Evolutionary conservation across 2,888 invertebrate species (phyloP).

Genomic region (Mesorhabditis spiculigera): DNA sequence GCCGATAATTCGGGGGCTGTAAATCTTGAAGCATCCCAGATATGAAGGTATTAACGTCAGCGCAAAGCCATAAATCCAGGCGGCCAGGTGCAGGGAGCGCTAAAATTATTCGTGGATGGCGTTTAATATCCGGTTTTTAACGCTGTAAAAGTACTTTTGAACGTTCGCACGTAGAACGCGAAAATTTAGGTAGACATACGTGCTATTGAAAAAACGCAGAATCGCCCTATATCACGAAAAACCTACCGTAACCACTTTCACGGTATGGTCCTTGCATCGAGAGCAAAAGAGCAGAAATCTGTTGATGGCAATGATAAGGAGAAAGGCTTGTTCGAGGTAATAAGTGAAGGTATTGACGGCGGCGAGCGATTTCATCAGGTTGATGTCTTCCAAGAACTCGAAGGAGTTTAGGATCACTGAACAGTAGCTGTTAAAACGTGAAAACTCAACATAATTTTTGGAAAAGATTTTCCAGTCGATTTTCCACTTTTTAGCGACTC

Average conservation of each 20-base stretch:
- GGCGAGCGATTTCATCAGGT: background rate
- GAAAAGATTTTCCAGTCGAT: no score
- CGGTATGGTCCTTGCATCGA: background rate
- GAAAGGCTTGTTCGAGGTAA: constrained; percentile 4
- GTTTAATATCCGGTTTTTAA: no score
- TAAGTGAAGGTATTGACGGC: background rate
- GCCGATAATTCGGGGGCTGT: background rate
- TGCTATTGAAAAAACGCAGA: no score
- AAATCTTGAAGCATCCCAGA: constrained; percentile 1
- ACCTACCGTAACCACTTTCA: constrained; percentile 4
- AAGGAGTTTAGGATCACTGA: background rate
- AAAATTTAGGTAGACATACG: no score
- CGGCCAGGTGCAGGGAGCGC: background rate
- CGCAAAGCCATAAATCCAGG: background rate
- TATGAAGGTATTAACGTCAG: background rate
- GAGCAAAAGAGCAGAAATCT: background rate
- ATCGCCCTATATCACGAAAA: background rate
- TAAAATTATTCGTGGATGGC: background rate
- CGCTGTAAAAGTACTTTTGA: no score
- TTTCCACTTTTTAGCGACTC: background rate
- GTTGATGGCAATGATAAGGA: background rate
- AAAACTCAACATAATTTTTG: no score
- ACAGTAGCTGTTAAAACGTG: background rate
- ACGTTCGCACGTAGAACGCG: no score
- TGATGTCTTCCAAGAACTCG: background rate